phyloP scores from a whole-genome alignment of 2,888 invertebrate genomes.

The Acanthoscelides obtectus region DNA sequence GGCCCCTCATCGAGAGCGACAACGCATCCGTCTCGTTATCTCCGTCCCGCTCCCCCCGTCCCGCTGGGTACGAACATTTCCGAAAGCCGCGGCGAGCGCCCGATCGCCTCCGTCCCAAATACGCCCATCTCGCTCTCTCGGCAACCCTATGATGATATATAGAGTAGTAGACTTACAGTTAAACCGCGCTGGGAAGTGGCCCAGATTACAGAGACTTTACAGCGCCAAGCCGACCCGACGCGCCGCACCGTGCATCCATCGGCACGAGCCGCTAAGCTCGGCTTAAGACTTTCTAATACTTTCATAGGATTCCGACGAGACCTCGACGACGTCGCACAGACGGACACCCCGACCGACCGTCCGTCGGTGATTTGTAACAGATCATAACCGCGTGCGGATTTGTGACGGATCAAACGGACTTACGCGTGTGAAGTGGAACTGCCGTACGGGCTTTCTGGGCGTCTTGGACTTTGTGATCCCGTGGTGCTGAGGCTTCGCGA shows the following conservation, averaged over 20 bases:
- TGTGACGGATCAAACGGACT: background rate
- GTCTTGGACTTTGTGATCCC: background rate
- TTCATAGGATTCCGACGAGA: constrained; percentile 52
- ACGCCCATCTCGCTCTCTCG: background rate
- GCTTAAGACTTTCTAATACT: constrained; percentile 72
- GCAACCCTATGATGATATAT: constrained; percentile 58
- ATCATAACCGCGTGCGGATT: background rate
- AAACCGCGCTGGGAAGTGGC: constrained; percentile 72
- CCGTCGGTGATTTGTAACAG: constrained; percentile 46
- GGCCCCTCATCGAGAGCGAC: background rate
- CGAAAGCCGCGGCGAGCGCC: constrained; percentile 29
- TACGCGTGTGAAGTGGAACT: background rate
- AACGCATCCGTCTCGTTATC: background rate
- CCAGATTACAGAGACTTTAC: constrained; percentile 62
- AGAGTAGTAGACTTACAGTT: constrained; percentile 70
- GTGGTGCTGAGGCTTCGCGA: background rate
- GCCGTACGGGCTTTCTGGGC: no score
- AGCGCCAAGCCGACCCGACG: constrained; percentile 57
- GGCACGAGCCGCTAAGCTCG: constrained; percentile 53
- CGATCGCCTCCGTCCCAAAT: constrained; percentile 15
- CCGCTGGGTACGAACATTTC: background rate
- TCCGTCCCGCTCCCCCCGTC: background rate
- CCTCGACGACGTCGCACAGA: constrained; percentile 27
- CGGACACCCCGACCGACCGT: no score
- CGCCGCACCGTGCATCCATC: constrained; percentile 28